Base-by-base conservation (phyloP, 1,140 invertebrate species). In the Teleopsis dalmanni region DNA sequence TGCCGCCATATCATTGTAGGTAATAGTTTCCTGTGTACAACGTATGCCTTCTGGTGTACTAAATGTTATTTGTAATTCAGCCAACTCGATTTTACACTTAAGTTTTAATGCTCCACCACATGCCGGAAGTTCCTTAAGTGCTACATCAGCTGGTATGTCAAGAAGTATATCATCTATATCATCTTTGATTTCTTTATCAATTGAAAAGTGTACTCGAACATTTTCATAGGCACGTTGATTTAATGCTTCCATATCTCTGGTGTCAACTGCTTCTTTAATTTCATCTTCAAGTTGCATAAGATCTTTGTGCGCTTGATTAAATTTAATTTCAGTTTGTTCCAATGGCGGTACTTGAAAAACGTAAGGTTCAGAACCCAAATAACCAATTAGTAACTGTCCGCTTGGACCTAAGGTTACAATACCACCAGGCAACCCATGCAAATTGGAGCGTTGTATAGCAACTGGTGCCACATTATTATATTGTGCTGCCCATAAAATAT, bases 401-500 rank as follows among this genome's bases (percentile, higher is more conserved):
- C 42, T 60, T 6, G 55, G 43, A 2, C 62, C 54, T 6, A 70
- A 41, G 0, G 62, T 67, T 1, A 70, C 60, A 10, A 70, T 60
- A 22, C 52, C 63, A 2, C 67, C 67, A 0, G 67, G 53, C 19
- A 70, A 37, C 6, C 53, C 41, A 19, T 59, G 54, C 4, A 68
- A 52, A 59, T 70, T 70, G 13, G 66, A 62, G 6, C 67, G 59
- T 38, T 66, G 59, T 19, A 70, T 56, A 43, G 67, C 66, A 18
- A 70, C 61, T 0, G 65, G 65, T 11, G 62, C 48, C 0, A 54
- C 40, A 7, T 51, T 25, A 29, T 62, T 58, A 43, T 57, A 69
- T 65, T 88, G 83, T 0, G 86, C 82, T 6, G 85, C 83, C 88
- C 87, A 91, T 58, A 79, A 81, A 18, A 90, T 71, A 22, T 76